Evolutionary conservation across 2,113 vertebrate genomes (phyloP), one percentile per base, ranked within the genome.

Genomic region (Chauna torquata): DNA sequence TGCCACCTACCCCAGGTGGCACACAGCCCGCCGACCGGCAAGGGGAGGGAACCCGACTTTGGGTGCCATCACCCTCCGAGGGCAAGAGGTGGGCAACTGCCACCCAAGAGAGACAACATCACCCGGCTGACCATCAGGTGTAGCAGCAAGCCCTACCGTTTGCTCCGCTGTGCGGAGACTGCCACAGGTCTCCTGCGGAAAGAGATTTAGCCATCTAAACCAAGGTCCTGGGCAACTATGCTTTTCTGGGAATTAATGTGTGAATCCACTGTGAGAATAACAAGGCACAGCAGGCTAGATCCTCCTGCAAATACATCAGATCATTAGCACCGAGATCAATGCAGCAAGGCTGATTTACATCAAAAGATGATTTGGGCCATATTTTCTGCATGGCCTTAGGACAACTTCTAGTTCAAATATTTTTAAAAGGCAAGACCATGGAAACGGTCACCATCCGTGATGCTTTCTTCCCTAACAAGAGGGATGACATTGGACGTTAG

Each of bases 101-200:
- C 23, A 30, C 16, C n/a, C 58, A 45, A 50, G 23, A n/a, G 28
- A 4, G n/a, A 36, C 3, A 12, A 28, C 8, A 6, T 11, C 30
- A 38, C 54, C 54, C 38, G 30, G 49, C 18, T 30, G n/a, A 16
- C 36, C 17, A 24, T 19, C 50, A 18, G 6, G 32, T 1, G 27
- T 17, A 13, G 5, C 4, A 10, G 1, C 0, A 65, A 28, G 16
- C 38, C 27, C 23, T 34, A 5, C 18, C 1, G 8, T 11, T 44
- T 15, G 58, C 32, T 20, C 8, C 0, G 6, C 47, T 12, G 23
- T 28, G 49, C 4, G 0, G 38, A 8, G 47, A 18, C 19, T 27
- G 82, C 6, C 30, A 44, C 36, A 49, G n/a, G 15, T 11, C 57
- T 77, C 42, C 47, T 18, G 4, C 1, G 16, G 11, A 38, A 32